Evolutionary conservation across 1,140 invertebrate genomes (phyloP), one percentile per base, ranked within the genome.

Genomic region (Nephotettix cincticeps): DNA sequence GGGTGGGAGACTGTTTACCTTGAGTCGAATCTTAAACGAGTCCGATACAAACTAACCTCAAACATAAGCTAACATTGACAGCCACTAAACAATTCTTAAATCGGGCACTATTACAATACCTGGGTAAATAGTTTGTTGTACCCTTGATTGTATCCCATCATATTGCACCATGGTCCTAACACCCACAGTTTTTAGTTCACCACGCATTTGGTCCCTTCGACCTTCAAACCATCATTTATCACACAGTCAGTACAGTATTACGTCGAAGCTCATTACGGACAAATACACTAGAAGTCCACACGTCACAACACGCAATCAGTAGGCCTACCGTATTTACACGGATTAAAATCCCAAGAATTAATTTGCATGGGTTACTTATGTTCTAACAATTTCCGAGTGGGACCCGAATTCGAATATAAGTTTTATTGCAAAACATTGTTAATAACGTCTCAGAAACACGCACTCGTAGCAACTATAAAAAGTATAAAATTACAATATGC

Each of bases 121-220:
- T 94, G 92, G 73, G 92, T 93, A 81, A 93, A 93, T 78, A 93
- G 87, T 85, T 93, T 94, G 85, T 93, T 93, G 86, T 93, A 93
- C 83, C 91, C 92, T 78, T 90, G 87, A 84, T 89, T 89, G 85
- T 93, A 93, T 79, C 91, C 90, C 84, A 92, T 91, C 87, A 88
- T 88, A 70, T 74, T 76, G 71, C 70, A 74, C 75, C 75, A 76
- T 75, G 74, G 65, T 70, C 69, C 73, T 65, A 1, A 28, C 14
- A 36, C 30, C 23, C 13, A 14, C 40, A 56, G 36, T 27, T 58
- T n/a, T 30, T 43, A 67, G 27, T 68, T 67, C 70, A 75, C 71
- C 68, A 70, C 69, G 61, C 30, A 69, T 65, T 43, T 65, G 36
- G 9, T 4, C 9, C 47, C 13, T 21, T 54, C 13, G 4, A 61